These are phyloP conservation scores for Anastrepha ludens DNA, from an alignment of 1,140 invertebrate species.

Conservation along the genomic window DNA sequence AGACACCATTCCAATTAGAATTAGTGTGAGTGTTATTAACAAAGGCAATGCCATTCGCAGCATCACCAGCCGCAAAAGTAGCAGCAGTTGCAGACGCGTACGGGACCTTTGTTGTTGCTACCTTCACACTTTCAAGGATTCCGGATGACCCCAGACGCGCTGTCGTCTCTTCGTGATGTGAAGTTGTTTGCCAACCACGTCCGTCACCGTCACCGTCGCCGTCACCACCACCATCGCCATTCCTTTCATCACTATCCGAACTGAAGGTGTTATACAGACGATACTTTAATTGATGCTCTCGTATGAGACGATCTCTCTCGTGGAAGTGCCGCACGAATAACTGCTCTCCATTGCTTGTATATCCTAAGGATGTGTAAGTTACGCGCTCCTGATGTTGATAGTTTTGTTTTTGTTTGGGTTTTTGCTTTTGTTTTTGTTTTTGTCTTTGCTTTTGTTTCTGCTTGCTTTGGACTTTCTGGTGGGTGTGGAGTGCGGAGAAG, in stretches of 20 bases:
- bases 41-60: constrained; percentile 24
- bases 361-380: constrained; percentile 66
- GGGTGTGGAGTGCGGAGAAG: not conserved
- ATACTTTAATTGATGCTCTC: constrained; percentile 71
- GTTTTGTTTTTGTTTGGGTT: constrained; percentile 29
- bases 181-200: constrained; percentile 52
- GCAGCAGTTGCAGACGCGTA: constrained; percentile 21
- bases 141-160: constrained; percentile 19
- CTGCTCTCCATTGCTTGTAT: constrained; percentile 65
- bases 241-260: not conserved
- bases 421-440: constrained; percentile 10
- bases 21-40: constrained; percentile 60
- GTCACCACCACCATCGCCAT: not conserved
- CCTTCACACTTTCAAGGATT: constrained; percentile 32
- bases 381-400: constrained; percentile 57
- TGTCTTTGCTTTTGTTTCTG: constrained; percentile 23
- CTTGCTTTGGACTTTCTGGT: constrained; percentile 48
- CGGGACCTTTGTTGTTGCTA: constrained; percentile 46
- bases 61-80: not conserved
- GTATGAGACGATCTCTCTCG: constrained; percentile 72
- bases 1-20: constrained; percentile 70
- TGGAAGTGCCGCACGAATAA: constrained; percentile 71
- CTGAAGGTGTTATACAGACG: constrained; percentile 55
- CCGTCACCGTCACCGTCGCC: constrained; percentile 28
- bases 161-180: constrained; percentile 56